phyloP scores from a whole-genome alignment of 2,113 vertebrate species.

The Girardinichthys multiradiatus region DNA sequence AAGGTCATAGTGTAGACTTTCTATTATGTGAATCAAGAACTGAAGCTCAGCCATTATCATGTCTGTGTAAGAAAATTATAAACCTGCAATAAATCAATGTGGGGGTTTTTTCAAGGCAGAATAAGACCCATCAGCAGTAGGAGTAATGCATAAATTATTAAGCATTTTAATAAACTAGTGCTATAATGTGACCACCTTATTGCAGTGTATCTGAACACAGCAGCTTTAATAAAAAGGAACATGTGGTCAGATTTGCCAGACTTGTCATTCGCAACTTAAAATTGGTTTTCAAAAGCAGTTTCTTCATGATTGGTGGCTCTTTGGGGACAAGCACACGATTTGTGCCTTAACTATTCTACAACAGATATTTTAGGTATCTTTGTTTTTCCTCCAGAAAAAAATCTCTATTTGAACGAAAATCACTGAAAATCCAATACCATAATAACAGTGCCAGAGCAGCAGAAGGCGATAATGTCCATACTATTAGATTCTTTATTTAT shows the following conservation, averaged over 20 bases:
- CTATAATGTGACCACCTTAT: not conserved
- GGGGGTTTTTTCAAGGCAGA: not conserved
- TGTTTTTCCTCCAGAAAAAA: too few species aligned
- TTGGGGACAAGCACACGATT: not conserved
- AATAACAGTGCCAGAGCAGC: too few species aligned
- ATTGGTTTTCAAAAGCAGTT: not conserved
- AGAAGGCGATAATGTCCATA: too few species aligned
- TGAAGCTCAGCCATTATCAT: conserved; percentile 5
- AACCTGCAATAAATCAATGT: conserved; percentile 24
- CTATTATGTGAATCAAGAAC: conserved; percentile 15
- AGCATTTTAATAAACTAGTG: conserved; percentile 17
- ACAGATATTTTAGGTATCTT: too few species aligned
- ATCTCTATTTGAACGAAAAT: too few species aligned
- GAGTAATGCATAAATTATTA: conserved; percentile 8
- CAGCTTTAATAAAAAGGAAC: not conserved
- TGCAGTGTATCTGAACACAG: not conserved
- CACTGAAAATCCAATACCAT: too few species aligned
- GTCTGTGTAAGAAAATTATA: conserved; percentile 24
- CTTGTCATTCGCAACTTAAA: not conserved
- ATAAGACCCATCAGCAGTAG: conserved; percentile 11
- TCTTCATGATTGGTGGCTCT: not conserved
- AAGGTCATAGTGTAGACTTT: conserved; percentile 11
- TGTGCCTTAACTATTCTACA: not conserved
- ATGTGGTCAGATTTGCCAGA: not conserved
- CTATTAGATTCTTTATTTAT: not conserved